These are phyloP conservation scores for Esox lucius DNA, from an alignment of 2,797 vertebrate genomes.

Conservation along the genomic window DNA sequence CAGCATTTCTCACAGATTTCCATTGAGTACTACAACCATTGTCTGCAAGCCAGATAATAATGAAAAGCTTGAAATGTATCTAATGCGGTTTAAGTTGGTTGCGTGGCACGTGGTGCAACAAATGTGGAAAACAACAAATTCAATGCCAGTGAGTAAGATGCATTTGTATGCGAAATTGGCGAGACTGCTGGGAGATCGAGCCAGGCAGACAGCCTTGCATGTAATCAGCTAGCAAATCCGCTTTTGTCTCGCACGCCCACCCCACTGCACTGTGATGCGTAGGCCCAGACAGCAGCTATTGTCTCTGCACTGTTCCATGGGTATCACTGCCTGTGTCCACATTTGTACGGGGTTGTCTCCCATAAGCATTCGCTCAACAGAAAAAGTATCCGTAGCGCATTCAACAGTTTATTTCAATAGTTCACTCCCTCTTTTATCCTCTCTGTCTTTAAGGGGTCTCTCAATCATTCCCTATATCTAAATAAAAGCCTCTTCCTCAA, in stretches of 20 bases:
- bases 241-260: constrained; percentile 29
- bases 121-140: constrained; percentile 45
- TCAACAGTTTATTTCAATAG: constrained; percentile 45
- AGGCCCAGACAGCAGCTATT: constrained; percentile 43
- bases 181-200: constrained; percentile 47
- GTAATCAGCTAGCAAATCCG: constrained; percentile 62
- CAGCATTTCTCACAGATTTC: constrained; percentile 33
- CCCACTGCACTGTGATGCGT: constrained; percentile 10
- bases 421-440: constrained; percentile 3
- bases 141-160: constrained; percentile 51
- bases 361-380: constrained; percentile 43
- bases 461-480: not conserved
- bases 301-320: constrained; percentile 64
- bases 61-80: constrained; percentile 17
- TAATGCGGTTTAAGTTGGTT: constrained; percentile 32
- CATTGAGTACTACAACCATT: constrained; percentile 26
- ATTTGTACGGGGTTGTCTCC: constrained; percentile 59
- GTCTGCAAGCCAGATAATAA: not conserved
- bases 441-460: not conserved
- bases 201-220: constrained; percentile 52
- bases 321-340: constrained; percentile 61
- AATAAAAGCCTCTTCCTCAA: not conserved
- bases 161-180: constrained; percentile 65
- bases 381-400: constrained; percentile 51
- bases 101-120: constrained; percentile 21